These are phyloP conservation scores for Prenolepis imparis DNA, from an alignment of 2,888 invertebrate genomes.

Conservation along the genomic window DNA sequence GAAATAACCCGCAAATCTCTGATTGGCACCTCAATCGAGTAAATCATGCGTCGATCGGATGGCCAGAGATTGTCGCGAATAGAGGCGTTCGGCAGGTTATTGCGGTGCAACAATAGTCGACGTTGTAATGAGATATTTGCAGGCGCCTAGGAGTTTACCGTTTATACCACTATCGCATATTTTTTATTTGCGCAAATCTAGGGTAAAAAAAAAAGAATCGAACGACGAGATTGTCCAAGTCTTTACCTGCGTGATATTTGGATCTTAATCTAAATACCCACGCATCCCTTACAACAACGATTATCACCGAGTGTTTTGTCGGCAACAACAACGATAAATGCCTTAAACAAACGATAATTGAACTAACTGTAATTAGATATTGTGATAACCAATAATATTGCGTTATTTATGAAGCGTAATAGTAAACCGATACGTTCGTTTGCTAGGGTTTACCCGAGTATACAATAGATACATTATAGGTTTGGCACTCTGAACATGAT, in stretches of 20 bases:
- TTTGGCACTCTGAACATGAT: constrained; percentile 12
- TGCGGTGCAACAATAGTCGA: constrained; percentile 5
- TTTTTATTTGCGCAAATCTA: neutral
- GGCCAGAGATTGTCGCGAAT: constrained; percentile 14
- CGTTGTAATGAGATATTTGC: constrained; percentile 42
- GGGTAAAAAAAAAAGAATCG: no score
- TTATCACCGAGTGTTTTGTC: constrained; percentile 1
- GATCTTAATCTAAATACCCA: constrained; percentile 12
- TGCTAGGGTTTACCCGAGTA: constrained; percentile 10
- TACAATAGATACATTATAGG: constrained; percentile 18
- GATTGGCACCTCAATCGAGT: constrained; percentile 66
- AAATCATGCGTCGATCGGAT: constrained; percentile 32
- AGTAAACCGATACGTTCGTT: constrained; percentile 15
- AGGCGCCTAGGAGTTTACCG: constrained; percentile 3
- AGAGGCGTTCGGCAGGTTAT: constrained; percentile 28
- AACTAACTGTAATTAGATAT: constrained; percentile 42
- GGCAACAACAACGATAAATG: neutral
- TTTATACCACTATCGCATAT: neutral
- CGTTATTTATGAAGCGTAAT: constrained; percentile 34
- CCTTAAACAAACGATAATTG: constrained; percentile 43
- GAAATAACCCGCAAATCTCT: constrained; percentile 69
- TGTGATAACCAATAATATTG: constrained; percentile 27
- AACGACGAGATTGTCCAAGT: neutral
- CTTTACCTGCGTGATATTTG: neutral
- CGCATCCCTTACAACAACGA: neutral